A percentile compares a stretch with the other conserved stretches of the same genome.
Evolutionary conservation across 1,140 invertebrate genomes (phyloP).

Genomic region (Galendromus occidentalis): DNA sequence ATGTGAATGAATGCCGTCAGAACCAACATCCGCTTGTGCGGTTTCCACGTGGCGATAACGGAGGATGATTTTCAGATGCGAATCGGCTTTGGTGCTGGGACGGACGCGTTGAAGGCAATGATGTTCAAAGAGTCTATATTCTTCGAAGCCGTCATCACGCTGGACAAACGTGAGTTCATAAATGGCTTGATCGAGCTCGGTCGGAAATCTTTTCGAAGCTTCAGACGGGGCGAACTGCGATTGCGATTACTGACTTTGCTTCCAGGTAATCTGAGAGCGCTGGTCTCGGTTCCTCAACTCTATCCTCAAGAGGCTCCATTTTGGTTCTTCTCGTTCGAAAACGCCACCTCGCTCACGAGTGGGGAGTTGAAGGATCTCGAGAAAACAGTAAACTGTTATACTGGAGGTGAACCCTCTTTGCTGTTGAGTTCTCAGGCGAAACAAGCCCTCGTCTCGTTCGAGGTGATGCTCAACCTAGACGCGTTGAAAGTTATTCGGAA

Average conservation of each 20-base stretch:
- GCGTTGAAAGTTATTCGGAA: background rate
- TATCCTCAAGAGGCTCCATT: constrained; percentile 7
- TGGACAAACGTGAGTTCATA: background rate
- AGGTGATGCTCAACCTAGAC: background rate
- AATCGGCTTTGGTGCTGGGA: background rate
- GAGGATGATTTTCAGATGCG: background rate
- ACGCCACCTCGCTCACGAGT: background rate
- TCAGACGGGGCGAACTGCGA: background rate
- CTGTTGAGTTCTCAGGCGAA: background rate
- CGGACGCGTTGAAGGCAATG: background rate
- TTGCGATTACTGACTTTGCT: background rate
- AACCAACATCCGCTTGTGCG: no score
- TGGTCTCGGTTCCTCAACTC: background rate
- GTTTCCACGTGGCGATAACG: no score
- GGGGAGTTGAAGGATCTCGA: background rate
- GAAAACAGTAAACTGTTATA: background rate
- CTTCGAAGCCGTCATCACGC: background rate
- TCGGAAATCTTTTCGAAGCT: background rate
- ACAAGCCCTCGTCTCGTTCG: background rate
- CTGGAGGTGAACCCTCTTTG: background rate
- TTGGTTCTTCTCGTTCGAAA: background rate
- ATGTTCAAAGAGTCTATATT: background rate
- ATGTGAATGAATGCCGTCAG: no score
- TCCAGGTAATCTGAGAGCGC: background rate
- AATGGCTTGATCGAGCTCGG: background rate